These are phyloP conservation scores for Gymnorhina tibicen DNA, from an alignment of 2,113 vertebrate genomes.

Conservation along the genomic window DNA sequence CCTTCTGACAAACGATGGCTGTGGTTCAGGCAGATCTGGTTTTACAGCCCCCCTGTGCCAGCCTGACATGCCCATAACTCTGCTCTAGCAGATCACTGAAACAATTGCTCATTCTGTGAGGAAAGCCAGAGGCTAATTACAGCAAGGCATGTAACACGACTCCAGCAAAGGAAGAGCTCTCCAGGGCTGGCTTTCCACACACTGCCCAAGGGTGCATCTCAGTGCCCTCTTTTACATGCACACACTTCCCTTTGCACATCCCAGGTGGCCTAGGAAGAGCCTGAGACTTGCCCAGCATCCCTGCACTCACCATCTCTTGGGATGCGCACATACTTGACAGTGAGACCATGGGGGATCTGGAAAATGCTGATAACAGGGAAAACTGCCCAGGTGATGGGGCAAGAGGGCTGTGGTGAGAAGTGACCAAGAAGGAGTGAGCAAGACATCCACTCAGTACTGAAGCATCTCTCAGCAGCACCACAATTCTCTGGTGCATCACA, in stretches of 20 bases:
- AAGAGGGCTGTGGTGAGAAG: background rate
- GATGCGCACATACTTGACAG: background rate
- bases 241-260: background rate
- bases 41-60: constrained; percentile 52
- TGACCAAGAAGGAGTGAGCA: background rate
- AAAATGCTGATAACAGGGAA: background rate
- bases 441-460: rapidly evolving
- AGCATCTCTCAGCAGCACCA: background rate
- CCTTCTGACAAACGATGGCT: background rate
- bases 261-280: background rate
- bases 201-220: background rate
- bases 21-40: constrained; percentile 12
- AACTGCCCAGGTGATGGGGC: background rate
- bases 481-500: background rate
- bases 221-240: background rate
- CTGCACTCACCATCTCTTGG: background rate
- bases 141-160: background rate
- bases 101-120: background rate
- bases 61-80: constrained; percentile 11
- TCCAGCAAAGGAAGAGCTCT: background rate
- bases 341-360: background rate
- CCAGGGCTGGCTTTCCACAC: background rate
- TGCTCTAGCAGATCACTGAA: background rate
- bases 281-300: background rate
- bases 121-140: background rate